Evolutionary conservation across 2,113 vertebrate genomes (phyloP).

Genomic region (Sapayoa aenigma): DNA sequence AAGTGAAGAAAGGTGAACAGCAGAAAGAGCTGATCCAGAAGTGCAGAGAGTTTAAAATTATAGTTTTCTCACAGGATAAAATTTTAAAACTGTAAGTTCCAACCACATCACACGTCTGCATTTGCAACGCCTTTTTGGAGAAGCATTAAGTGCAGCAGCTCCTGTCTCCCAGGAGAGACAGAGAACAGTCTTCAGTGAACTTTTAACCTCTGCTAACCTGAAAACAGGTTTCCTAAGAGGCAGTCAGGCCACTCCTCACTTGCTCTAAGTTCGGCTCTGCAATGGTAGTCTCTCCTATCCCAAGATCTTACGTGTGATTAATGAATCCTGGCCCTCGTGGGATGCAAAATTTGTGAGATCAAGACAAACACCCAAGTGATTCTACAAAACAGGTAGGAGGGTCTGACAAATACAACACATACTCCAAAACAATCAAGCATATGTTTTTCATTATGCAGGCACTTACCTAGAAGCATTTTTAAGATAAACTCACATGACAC

Average conservation of each 20-base stretch:
- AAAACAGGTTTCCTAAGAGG: conserved; percentile 26
- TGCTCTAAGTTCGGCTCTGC: conserved; percentile 22
- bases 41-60: neutral
- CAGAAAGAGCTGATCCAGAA: conserved; percentile 63
- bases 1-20: conserved; percentile 59
- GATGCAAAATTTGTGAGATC: neutral
- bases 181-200: neutral
- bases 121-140: neutral
- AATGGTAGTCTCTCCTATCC: conserved; percentile 14
- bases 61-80: neutral
- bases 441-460: neutral
- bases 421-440: neutral
- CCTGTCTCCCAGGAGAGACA: neutral
- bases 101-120: neutral
- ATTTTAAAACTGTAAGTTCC: neutral
- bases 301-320: conserved; percentile 8
- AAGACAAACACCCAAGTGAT: neutral
- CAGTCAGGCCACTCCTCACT: conserved; percentile 10
- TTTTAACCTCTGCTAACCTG: neutral
- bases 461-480: neutral
- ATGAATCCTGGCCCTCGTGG: neutral
- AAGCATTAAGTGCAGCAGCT: neutral
- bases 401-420: neutral
- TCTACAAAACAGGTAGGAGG: neutral
- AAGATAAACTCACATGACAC: neutral